Evolutionary conservation across 2,113 vertebrate species (phyloP).

Genomic region (Solea senegalensis): DNA sequence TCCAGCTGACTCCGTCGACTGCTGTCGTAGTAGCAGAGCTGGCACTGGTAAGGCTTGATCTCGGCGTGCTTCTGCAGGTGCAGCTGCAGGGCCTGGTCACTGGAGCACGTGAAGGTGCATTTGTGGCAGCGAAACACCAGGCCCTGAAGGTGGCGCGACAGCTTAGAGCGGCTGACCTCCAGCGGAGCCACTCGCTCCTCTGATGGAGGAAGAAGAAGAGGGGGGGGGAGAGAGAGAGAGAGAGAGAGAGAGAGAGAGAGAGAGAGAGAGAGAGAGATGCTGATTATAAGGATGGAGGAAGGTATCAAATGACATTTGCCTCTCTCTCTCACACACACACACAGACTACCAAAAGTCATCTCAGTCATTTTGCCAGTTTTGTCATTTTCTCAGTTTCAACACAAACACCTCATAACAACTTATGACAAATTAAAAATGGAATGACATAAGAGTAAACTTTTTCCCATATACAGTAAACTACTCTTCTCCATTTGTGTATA

Average conservation of each 20-base stretch:
- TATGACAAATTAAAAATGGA: background rate
- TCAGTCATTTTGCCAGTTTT: conserved; percentile 9
- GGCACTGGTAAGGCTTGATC: conserved; percentile 96
- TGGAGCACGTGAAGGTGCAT: conserved; percentile 99
- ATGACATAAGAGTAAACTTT: background rate
- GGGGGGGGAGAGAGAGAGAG: background rate
- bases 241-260: background rate
- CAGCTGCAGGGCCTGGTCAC: conserved; percentile 91
- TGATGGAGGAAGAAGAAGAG: conserved; percentile 66
- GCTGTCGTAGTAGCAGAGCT: conserved; percentile 98
- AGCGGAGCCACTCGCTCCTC: conserved; percentile 96
- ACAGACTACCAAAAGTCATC: conserved; percentile 12
- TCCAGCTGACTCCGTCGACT: conserved; percentile 91
- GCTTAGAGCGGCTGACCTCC: conserved; percentile 96
- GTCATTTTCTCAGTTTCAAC: conserved; percentile 21
- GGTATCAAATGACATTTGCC: conserved; percentile 1
- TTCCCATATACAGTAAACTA: too few relatives aligned
- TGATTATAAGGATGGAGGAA: background rate
- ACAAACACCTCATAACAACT: conserved; percentile 8
- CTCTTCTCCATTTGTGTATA: too few relatives aligned
- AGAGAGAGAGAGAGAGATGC: background rate
- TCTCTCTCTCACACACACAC: background rate
- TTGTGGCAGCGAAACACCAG: conserved; percentile 96
- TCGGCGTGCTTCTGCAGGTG: conserved; percentile 97
- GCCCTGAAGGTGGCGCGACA: conserved; percentile 95